phyloP scores from a whole-genome alignment of 1,140 invertebrate genomes.

The Holotrichia oblita region DNA sequence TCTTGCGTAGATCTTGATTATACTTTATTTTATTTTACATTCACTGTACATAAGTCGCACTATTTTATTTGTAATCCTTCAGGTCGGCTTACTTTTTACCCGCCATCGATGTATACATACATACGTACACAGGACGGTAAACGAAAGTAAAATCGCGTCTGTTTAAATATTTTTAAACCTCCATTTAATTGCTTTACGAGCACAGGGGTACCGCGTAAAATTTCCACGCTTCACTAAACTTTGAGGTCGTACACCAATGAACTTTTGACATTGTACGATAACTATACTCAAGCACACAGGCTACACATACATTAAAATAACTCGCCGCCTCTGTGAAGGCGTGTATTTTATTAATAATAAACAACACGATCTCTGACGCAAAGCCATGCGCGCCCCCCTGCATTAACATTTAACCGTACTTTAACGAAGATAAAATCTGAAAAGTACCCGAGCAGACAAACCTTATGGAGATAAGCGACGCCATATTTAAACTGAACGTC shows the following conservation, averaged over 20 bases:
- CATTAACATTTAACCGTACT: constrained; percentile 2
- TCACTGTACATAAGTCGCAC: too few relatives aligned
- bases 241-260: neutral
- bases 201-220: neutral
- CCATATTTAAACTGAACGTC: neutral
- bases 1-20: too few relatives aligned
- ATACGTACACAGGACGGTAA: too few relatives aligned
- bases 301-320: neutral
- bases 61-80: too few relatives aligned
- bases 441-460: neutral
- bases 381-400: neutral
- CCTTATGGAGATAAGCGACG: neutral
- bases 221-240: neutral
- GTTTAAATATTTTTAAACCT: too few relatives aligned
- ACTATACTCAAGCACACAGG: neutral
- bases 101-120: too few relatives aligned
- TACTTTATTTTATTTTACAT: too few relatives aligned
- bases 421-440: neutral
- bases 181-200: neutral
- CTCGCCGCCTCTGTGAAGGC: neutral
- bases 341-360: constrained; percentile 15
- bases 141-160: too few relatives aligned
- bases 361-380: neutral
- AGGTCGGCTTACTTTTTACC: too few relatives aligned
- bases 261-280: neutral